Base-by-base conservation (phyloP, 2,888 invertebrate species). In the Parapristionchus giblindavisi region DNA sequence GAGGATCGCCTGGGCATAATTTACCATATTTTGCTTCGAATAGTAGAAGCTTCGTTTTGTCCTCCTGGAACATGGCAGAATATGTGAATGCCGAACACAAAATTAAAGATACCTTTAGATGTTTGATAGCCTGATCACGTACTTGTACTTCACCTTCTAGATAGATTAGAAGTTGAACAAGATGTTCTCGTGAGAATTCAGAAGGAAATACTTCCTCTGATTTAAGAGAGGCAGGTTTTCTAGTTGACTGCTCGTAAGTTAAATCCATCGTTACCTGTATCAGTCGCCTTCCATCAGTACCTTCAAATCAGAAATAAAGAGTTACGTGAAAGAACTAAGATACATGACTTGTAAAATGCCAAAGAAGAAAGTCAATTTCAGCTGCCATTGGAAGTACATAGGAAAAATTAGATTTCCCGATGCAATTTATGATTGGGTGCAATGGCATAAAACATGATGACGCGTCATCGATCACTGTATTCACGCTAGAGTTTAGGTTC, bases 1-100 rank as follows among this genome's bases (percentile, higher is more conserved):
- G 11, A n/a, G 60, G 60, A 60, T 60, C 60, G 8, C 36, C 34
- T 6, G 60, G 60, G 38, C 60, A 60, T n/a, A 36, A 3, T 6
- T 4, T 21, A 11, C 21, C 14, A 6, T 36, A 36, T 24, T 36
- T 60, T 2, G 36, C 36, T 21, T 58, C 58, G 5, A 58, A 58
- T 29, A 29, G 32, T n/a, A 58, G 14, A 6, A 58, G 58, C 32
- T 29, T 58, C 27, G 32, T 34, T 32, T 60, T 60, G 4, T 60
- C 60, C 1, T 60, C 60, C 60, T 60, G 36, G n/a, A 60, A 56
- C n/a, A n/a, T n/a, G n/a, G n/a, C n/a, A n/a, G n/a, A 56, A 56
- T 56, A 5, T 32, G 32, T 43, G 8, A 14, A 14, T 8, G 11
- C 43, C 11, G 8, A 43, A 56, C 32, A 29, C 4, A 43, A 17